A percentile compares a stretch with the other conserved stretches of the same genome.
These are phyloP conservation scores for Lepilemur septentrionalis DNA, from an alignment of 2,797 vertebrate genomes.

Conservation along the genomic window DNA sequence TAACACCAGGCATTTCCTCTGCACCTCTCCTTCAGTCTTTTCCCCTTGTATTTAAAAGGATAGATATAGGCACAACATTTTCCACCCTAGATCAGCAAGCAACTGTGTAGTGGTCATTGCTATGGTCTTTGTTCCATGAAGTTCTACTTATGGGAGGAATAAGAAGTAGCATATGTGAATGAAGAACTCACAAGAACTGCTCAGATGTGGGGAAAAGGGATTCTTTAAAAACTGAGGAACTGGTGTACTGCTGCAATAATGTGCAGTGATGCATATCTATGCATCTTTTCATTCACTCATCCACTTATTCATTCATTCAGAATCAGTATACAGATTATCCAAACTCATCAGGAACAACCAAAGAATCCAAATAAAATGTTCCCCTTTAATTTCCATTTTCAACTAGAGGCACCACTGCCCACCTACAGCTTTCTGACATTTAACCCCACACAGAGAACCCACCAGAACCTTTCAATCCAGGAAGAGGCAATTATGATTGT, in stretches of 20 bases:
- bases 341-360: not conserved
- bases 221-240: not conserved
- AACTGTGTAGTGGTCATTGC: not conserved
- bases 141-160: not conserved
- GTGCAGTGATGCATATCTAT: not conserved
- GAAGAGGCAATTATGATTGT: not conserved
- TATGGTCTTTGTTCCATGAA: not conserved
- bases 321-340: not conserved
- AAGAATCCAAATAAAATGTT: not conserved
- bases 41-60: not conserved
- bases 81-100: not conserved
- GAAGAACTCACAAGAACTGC: not conserved
- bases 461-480: not conserved
- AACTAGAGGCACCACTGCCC: not conserved
- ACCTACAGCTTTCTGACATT: not conserved
- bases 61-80: not conserved
- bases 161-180: not conserved
- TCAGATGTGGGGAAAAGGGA: not conserved
- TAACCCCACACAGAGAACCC: not conserved
- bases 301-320: not conserved
- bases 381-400: not conserved
- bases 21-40: not conserved
- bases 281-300: not conserved
- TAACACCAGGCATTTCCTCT: not conserved
- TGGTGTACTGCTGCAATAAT: not conserved